Percentiles rank a stretch among this genome's conserved stretches.
Evolutionary conservation across 2,797 vertebrate genomes (phyloP).

Genomic region (Sebastolobus alascanus): DNA sequence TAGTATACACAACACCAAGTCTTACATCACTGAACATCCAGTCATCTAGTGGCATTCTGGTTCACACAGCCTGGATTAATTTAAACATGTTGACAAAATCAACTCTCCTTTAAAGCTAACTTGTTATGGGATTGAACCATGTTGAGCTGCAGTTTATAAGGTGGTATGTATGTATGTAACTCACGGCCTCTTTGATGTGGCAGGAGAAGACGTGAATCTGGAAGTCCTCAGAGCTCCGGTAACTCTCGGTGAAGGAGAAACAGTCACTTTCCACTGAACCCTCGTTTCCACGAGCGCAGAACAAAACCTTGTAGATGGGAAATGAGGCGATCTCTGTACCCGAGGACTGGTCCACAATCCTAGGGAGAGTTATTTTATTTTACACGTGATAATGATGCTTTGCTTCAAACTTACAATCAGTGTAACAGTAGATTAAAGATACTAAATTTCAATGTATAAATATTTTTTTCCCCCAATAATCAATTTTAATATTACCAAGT

Average conservation of each 20-base stretch:
- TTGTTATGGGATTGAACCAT: not conserved
- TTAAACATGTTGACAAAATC: not conserved
- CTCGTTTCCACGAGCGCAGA: conserved; percentile 93
- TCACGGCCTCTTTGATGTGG: conserved; percentile 98
- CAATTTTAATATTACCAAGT: not conserved
- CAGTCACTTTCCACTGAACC: conserved; percentile 92
- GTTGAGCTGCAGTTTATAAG: not conserved
- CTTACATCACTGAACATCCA: not conserved
- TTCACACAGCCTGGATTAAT: not conserved
- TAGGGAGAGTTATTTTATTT: conserved; percentile 56
- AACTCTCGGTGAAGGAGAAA: conserved; percentile 97
- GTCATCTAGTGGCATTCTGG: not conserved
- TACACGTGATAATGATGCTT: not conserved
- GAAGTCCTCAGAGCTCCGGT: conserved; percentile 94
- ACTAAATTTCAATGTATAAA: not conserved
- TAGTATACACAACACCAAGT: not conserved
- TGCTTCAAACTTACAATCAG: not conserved
- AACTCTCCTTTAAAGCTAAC: not conserved
- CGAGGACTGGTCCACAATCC: conserved; percentile 91
- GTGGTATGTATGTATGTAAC: conserved; percentile 60
- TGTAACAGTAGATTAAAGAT: not conserved
- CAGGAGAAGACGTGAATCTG: conserved; percentile 98
- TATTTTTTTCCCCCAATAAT: not conserved
- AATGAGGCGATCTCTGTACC: conserved; percentile 93
- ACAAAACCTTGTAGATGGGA: conserved; percentile 97